Evolutionary conservation across 1,140 invertebrate species (phyloP).

Genomic region (Brachionus plicatilis): DNA sequence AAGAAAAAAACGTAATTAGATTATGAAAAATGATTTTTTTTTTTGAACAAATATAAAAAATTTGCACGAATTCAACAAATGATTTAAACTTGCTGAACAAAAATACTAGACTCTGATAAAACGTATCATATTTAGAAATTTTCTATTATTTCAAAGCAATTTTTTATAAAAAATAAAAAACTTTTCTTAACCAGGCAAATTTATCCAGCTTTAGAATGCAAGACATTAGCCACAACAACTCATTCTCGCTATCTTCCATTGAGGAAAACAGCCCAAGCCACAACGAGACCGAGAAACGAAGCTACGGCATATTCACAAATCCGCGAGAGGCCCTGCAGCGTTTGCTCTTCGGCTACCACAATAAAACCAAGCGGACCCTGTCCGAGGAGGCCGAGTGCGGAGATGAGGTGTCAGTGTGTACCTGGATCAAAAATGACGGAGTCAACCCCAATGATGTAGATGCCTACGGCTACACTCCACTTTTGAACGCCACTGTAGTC

Average conservation of each 20-base stretch:
- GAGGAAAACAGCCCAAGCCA: background rate
- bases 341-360: background rate
- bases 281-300: background rate
- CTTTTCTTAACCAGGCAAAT: background rate
- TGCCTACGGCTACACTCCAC: conserved; percentile 31
- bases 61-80: background rate
- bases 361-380: conserved; percentile 22
- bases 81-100: background rate
- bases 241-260: background rate
- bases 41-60: background rate
- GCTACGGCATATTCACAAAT: background rate
- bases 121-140: conserved; percentile 14
- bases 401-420: background rate
- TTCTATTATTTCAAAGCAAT: background rate
- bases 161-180: background rate
- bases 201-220: background rate
- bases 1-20: conserved; percentile 2
- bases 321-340: background rate
- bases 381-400: conserved; percentile 38
- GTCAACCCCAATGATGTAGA: background rate
- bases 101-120: conserved; percentile 5
- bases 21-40: conserved; percentile 1
- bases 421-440: conserved; percentile 33
- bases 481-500: conserved; percentile 18
- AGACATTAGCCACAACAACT: background rate